Evolutionary conservation across 2,797 vertebrate species (phyloP).

Genomic region (Channallabes apus): DNA sequence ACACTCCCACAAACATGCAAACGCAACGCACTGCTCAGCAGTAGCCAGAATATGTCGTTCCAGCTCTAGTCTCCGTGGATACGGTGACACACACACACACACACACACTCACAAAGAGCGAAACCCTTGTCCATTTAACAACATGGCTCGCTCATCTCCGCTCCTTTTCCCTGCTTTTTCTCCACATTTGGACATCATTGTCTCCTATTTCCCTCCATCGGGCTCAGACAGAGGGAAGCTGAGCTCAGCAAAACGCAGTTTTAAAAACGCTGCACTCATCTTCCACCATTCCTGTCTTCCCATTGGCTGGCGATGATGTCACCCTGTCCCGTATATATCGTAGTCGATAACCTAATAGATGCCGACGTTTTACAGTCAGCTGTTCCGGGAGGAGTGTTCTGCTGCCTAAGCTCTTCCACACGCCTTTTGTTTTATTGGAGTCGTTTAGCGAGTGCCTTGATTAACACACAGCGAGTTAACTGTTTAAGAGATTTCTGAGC

Average conservation of each 20-base stretch:
- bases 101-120: slow-evolving; percentile 6
- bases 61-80: slow-evolving; percentile 53
- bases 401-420: slow-evolving; percentile 63
- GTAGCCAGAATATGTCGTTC: slow-evolving; percentile 42
- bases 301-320: slow-evolving; percentile 76
- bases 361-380: slow-evolving; percentile 71
- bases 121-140: slow-evolving; percentile 22
- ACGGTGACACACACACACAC: slow-evolving; percentile 38
- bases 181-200: slow-evolving; percentile 57
- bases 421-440: slow-evolving; percentile 63
- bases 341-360: slow-evolving; percentile 76
- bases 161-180: slow-evolving; percentile 18
- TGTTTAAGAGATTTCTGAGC: slow-evolving; percentile 54
- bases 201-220: slow-evolving; percentile 31
- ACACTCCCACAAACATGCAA: slow-evolving; percentile 31
- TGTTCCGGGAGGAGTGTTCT: slow-evolving; percentile 56
- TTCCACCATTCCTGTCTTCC: slow-evolving; percentile 45
- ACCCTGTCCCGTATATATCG: slow-evolving; percentile 65
- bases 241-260: slow-evolving; percentile 72
- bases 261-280: slow-evolving; percentile 61
- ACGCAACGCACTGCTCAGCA: background rate
- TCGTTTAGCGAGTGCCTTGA: slow-evolving; percentile 64
- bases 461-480: slow-evolving; percentile 54
- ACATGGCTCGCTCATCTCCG: background rate
- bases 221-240: slow-evolving; percentile 61